Percentiles rank a stretch among this genome's conserved stretches.
These are phyloP conservation scores for Neoniphon sammara DNA, from an alignment of 2,797 vertebrate species.

Conservation along the genomic window DNA sequence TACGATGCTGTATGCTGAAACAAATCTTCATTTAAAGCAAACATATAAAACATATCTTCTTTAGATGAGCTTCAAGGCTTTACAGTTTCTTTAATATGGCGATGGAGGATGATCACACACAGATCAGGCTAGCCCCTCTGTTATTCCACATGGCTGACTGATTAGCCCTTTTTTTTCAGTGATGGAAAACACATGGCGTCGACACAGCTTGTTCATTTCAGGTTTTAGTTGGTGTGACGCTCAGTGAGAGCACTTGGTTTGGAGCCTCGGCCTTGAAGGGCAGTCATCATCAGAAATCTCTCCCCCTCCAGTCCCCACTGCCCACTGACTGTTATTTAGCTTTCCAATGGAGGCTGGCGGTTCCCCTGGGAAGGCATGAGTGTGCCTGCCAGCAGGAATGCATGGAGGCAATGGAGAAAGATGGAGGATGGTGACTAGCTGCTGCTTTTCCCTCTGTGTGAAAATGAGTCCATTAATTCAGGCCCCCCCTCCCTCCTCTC, in stretches of 20 bases:
- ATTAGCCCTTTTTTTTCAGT: constrained; percentile 68
- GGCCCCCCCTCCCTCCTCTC: constrained; percentile 57
- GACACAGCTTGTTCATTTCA: constrained; percentile 69
- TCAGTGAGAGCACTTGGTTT: constrained; percentile 53
- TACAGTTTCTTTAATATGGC: constrained; percentile 70
- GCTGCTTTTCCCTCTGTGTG: constrained; percentile 79
- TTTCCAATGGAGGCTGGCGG: constrained; percentile 73
- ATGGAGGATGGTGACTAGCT: constrained; percentile 79
- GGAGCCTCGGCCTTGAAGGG: constrained; percentile 69
- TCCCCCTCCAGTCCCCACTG: constrained; percentile 64
- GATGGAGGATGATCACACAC: constrained; percentile 74
- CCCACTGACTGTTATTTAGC: constrained; percentile 79
- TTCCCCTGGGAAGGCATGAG: constrained; percentile 73
- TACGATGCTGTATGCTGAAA: constrained; percentile 27
- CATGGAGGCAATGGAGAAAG: constrained; percentile 76
- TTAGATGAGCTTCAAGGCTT: constrained; percentile 51
- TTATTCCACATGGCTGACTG: constrained; percentile 76
- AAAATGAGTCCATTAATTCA: constrained; percentile 85
- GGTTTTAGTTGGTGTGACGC: constrained; percentile 52
- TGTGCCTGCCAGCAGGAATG: constrained; percentile 80
- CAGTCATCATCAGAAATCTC: constrained; percentile 71
- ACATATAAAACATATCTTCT: constrained; percentile 38
- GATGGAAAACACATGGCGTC: constrained; percentile 79
- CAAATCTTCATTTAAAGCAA: constrained; percentile 42
- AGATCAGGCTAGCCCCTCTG: constrained; percentile 66